Evolutionary conservation across 2,888 invertebrate genomes (phyloP), one percentile per base, ranked within the genome.

Genomic region (Helleia helle): DNA sequence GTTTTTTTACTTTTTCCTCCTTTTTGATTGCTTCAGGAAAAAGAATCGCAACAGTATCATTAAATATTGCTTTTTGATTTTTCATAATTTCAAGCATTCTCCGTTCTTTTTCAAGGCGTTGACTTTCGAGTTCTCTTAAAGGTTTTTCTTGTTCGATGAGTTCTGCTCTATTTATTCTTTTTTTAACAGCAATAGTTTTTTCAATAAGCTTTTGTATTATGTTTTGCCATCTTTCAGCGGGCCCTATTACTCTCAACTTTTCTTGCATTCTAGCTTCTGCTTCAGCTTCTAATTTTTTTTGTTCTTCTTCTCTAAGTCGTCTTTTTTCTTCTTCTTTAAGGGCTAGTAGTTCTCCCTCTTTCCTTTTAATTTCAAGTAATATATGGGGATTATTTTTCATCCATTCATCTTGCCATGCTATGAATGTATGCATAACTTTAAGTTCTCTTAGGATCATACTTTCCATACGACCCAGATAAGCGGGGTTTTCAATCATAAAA

Each of bases 121-220:
- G 89, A 17, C 81, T 71, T 55, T 88, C 87, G 39, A 90, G 62
- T 54, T 87, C 87, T 48, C 87, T 65, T 36, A 90, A 58, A 1
- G 91, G 91, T 53, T 86, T 87, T 48, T 88, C 87, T 29, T 88
- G 83, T 54, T 84, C 87, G 47, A 88, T 85, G 7, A 91, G 58
- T 46, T 89, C 86, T 22, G 87, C 86, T 48, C 86, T 84, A 40
- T 88, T 87, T 22, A 91, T 76, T 51, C 88, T 86, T 54, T 90
- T 90, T 48, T 89, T 90, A 4, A 86, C 86, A 22, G 90, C 69
- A 57, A 93, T 84, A 46, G 89, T 75, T 63, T 85, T 64, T 68
- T 89, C 85, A 61, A 92, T 89, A 1, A 90, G 85, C 49, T 88
- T 87, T 36, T 90, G 80, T 56, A 91, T 89, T 50, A 90, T 87